phyloP scores from a whole-genome alignment of 2,797 vertebrate genomes.

The Masticophis lateralis region DNA sequence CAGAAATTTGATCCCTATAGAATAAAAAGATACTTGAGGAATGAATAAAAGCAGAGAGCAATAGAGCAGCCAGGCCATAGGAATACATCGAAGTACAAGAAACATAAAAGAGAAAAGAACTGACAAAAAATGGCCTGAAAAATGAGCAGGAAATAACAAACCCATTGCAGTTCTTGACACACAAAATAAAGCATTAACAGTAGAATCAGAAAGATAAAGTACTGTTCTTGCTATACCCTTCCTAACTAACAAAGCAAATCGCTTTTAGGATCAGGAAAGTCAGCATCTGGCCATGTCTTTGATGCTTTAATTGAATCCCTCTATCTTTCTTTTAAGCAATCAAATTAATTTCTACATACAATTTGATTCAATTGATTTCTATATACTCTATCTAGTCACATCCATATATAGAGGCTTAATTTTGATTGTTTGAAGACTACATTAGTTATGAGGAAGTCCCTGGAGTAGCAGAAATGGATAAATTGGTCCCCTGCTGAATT shows the following conservation, averaged over 20 bases:
- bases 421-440: neutral
- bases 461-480: neutral
- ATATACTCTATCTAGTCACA: neutral
- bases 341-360: too few species aligned
- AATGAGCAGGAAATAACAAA: neutral
- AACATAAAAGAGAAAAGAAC: neutral
- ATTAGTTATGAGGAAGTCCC: neutral
- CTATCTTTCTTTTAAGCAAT: neutral
- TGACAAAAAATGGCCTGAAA: neutral
- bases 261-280: neutral
- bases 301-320: neutral
- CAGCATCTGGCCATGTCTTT: neutral
- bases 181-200: neutral
- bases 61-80: too few species aligned
- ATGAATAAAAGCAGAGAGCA: neutral
- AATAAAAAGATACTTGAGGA: neutral
- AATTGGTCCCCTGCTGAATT: neutral
- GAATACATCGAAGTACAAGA: neutral
- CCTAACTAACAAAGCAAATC: too few species aligned
- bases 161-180: neutral
- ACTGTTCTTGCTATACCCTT: too few species aligned
- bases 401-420: neutral
- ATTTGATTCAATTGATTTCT: neutral
- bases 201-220: neutral
- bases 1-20: neutral